A percentile compares a stretch with the other conserved stretches of the same genome.
Evolutionary conservation across 2,888 invertebrate genomes (phyloP).

Genomic region (Leptopilina myrica): DNA sequence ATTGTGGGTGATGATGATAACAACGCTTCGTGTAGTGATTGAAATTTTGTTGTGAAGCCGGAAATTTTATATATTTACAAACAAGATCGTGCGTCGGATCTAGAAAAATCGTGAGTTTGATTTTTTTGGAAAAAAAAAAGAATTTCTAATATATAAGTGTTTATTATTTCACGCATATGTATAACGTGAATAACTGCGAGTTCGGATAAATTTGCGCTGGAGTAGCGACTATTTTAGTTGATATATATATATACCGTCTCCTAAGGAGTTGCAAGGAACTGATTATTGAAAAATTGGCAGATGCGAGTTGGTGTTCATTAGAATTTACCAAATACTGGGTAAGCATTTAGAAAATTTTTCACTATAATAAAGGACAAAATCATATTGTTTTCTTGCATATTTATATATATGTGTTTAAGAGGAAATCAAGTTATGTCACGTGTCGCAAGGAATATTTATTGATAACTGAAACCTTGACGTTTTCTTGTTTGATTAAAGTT

Average conservation of each 20-base stretch:
- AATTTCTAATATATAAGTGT: conserved; percentile 54
- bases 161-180: conserved; percentile 55
- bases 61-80: conserved; percentile 24
- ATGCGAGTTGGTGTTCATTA: conserved; percentile 54
- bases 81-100: conserved; percentile 30
- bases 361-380: background rate
- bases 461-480: too few relatives aligned
- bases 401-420: too few relatives aligned
- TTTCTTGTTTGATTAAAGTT: too few relatives aligned
- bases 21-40: too few relatives aligned
- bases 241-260: too few relatives aligned
- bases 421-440: background rate
- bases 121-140: conserved; percentile 38
- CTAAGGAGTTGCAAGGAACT: conserved; percentile 56
- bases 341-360: background rate
- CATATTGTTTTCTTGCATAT: too few relatives aligned
- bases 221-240: conserved; percentile 42
- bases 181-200: conserved; percentile 57
- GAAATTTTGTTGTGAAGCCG: background rate
- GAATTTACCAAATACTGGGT: conserved; percentile 52
- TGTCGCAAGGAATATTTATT: background rate
- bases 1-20: background rate
- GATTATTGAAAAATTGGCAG: conserved; percentile 58
- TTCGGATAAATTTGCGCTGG: conserved; percentile 29
- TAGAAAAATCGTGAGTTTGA: conserved; percentile 11